Conservation (phyloP, 2,797 vertebrate genomes). For the Lates japonicus region DNA sequence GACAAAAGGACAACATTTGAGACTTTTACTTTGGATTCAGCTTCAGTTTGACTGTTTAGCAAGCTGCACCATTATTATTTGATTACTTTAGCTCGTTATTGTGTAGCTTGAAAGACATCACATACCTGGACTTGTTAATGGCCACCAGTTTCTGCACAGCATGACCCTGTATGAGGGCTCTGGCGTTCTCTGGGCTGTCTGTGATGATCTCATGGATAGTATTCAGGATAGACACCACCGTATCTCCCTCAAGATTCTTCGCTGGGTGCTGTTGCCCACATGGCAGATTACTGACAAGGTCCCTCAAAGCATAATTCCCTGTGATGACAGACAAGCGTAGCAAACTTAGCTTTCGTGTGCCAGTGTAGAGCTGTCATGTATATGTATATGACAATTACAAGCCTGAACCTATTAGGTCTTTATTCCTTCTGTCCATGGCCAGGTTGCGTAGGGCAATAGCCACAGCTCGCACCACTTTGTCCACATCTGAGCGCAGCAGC, state of each 20-base stretch:
- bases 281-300: constrained; percentile 94
- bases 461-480: constrained; percentile 97
- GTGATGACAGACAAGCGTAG: constrained; percentile 3
- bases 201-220: constrained; percentile 98
- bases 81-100: neutral
- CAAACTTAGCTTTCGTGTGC: neutral
- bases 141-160: constrained; percentile 95
- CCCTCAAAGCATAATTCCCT: constrained; percentile 97
- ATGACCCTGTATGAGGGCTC: constrained; percentile 95
- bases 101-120: neutral
- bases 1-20: neutral
- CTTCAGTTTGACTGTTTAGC: neutral
- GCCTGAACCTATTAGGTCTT: constrained; percentile 93
- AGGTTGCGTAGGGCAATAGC: constrained; percentile 97
- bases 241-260: constrained; percentile 96
- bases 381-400: neutral
- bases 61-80: neutral
- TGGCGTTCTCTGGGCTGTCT: constrained; percentile 94
- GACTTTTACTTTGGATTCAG: constrained; percentile 1
- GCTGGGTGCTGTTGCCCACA: constrained; percentile 93
- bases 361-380: neutral
- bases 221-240: constrained; percentile 95
- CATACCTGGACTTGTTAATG: constrained; percentile 94
- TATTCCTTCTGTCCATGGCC: constrained; percentile 97
- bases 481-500: constrained; percentile 94